phyloP scores from a whole-genome alignment of 30 jellyfish, hydroid and myxozoan genomes.

The Aurelia aurita complex sp. Pacific region DNA sequence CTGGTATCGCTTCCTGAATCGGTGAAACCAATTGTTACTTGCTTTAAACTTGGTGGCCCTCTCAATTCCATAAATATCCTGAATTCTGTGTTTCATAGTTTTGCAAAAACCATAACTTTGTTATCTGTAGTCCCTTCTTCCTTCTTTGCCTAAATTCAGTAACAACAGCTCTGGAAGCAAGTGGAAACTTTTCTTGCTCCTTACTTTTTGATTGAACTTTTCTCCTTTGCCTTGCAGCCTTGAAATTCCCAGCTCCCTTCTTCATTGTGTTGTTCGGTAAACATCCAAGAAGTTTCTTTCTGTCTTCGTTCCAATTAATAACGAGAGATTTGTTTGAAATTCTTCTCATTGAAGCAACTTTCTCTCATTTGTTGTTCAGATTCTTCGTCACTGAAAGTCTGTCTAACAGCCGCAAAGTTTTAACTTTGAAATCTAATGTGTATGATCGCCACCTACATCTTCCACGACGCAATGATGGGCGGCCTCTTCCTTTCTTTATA shows the following conservation, averaged over 20 bases:
- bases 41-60: constrained; percentile 33
- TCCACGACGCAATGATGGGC: constrained; percentile 8
- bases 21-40: constrained; percentile 44
- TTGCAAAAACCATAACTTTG: constrained; percentile 47
- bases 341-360: constrained; percentile 36
- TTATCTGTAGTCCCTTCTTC: constrained; percentile 8
- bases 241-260: constrained; percentile 24
- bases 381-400: constrained; percentile 6
- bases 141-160: constrained; percentile 27
- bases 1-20: constrained; percentile 39
- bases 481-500: background rate
- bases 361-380: constrained; percentile 28
- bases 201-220: constrained; percentile 6
- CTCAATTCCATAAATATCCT: constrained; percentile 23
- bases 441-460: constrained; percentile 31
- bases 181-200: constrained; percentile 22
- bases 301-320: constrained; percentile 32
- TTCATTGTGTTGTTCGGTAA: constrained; percentile 5
- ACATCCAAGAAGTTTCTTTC: constrained; percentile 18
- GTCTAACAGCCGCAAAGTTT: constrained; percentile 42
- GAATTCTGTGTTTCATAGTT: constrained; percentile 22
- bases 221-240: constrained; percentile 48
- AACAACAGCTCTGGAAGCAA: constrained; percentile 17
- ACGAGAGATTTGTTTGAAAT: constrained; percentile 20
- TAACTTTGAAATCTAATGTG: constrained; percentile 46